A percentile compares a stretch with the other conserved stretches of the same genome.
Conservation (phyloP, 2,888 invertebrate genomes). For the Lepeophtheirus nordmannii region DNA sequence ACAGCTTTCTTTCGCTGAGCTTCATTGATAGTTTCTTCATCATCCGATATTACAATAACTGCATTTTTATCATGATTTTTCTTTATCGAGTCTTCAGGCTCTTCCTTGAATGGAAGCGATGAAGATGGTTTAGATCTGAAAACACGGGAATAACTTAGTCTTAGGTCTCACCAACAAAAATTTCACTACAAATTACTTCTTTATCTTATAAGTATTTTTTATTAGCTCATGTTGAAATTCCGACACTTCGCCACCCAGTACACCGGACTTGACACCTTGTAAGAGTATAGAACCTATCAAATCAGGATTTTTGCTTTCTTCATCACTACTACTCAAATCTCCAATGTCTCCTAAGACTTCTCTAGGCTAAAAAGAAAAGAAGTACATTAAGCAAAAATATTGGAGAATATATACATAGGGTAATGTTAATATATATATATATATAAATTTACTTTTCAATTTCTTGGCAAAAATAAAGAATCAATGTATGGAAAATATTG, state of each 20-base stretch:
- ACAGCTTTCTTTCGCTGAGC: not conserved
- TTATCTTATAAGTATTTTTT: conserved; percentile 37
- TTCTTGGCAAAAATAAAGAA: too few species aligned
- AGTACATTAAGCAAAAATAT: not conserved
- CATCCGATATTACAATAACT: conserved; percentile 3
- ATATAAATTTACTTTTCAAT: too few species aligned
- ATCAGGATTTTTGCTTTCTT: not conserved
- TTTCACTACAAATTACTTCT: conserved; percentile 10
- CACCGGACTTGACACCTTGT: conserved; percentile 13
- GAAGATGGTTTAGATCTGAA: too few species aligned
- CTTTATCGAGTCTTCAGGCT: conserved; percentile 21
- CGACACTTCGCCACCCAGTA: not conserved
- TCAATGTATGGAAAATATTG: too few species aligned
- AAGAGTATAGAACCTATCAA: conserved; percentile 4
- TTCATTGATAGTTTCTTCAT: not conserved
- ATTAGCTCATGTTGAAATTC: conserved; percentile 7
- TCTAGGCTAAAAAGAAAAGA: not conserved
- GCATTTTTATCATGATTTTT: conserved; percentile 14
- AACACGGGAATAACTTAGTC: not conserved
- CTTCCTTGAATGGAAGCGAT: too few species aligned
- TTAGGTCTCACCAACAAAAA: not conserved
- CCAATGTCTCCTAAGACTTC: conserved; percentile 12
- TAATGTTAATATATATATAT: too few species aligned
- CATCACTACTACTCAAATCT: conserved; percentile 14
- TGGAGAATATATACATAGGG: too few species aligned